Evolutionary conservation across 2,797 vertebrate species (phyloP).

Genomic region (Trichosurus vulpecula): DNA sequence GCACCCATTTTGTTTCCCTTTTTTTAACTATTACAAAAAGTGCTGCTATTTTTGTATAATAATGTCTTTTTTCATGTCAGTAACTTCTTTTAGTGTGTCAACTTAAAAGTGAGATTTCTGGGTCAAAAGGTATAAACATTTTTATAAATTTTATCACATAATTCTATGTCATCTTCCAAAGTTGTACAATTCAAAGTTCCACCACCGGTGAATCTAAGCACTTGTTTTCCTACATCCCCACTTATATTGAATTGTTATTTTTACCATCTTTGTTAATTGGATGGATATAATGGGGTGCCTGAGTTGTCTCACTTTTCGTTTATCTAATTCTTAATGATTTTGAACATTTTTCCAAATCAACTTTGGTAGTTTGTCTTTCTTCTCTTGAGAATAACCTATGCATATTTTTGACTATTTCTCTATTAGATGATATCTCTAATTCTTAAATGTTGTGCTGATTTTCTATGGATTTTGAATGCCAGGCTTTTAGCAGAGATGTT

Average conservation of each 20-base stretch:
- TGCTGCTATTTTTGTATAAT: background rate
- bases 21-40: background rate
- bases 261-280: background rate
- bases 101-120: background rate
- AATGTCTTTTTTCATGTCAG: background rate
- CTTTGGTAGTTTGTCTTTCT: background rate
- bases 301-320: background rate
- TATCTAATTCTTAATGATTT: background rate
- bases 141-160: background rate
- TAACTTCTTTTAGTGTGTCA: background rate
- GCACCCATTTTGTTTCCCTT: background rate
- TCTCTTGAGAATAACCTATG: background rate
- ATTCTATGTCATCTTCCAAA: background rate
- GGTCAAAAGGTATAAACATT: background rate
- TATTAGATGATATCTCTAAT: background rate
- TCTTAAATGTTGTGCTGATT: background rate
- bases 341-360: background rate
- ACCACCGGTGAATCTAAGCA: background rate
- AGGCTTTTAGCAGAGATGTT: background rate
- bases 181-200: background rate
- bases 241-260: background rate
- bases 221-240: background rate
- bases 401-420: background rate
- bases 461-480: background rate
- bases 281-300: background rate